Evolutionary conservation across 2,888 invertebrate species (phyloP).

Genomic region (Oscheius sp.): DNA sequence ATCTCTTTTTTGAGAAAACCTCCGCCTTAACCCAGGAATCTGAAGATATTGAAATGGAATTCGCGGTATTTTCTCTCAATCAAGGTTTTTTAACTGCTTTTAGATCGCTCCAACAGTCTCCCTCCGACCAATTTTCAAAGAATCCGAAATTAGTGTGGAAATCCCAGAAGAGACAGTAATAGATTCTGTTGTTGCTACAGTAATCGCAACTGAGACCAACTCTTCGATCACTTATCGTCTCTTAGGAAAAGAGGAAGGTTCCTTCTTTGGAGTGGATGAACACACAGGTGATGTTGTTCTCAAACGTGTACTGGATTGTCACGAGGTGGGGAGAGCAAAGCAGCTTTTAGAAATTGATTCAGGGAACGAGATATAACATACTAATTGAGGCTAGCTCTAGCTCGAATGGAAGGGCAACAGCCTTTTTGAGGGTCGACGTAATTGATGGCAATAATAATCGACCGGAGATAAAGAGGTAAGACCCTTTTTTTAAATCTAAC

Average conservation of each 20-base stretch:
- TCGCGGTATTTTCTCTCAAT: conserved; percentile 36
- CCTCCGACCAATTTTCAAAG: conserved; percentile 34
- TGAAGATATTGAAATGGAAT: conserved; percentile 50
- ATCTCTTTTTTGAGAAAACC: conserved; percentile 39
- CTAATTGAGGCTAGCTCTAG: conserved; percentile 41
- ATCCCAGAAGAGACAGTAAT: conserved; percentile 37
- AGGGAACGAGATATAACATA: conserved; percentile 34
- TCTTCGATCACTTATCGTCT: conserved; percentile 48
- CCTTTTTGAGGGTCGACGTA: conserved; percentile 74
- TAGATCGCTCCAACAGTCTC: conserved; percentile 10
- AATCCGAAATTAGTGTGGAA: conserved; percentile 18
- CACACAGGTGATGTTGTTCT: conserved; percentile 90
- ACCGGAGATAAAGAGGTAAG: conserved; percentile 82
- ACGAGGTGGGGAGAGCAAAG: conserved; percentile 30
- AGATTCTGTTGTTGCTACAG: conserved; percentile 34
- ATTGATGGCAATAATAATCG: conserved; percentile 90
- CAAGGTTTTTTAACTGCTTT: not conserved
- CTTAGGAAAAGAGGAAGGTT: conserved; percentile 68
- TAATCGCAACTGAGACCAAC: conserved; percentile 40
- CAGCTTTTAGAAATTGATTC: too few relatives aligned
- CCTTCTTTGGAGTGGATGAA: conserved; percentile 87
- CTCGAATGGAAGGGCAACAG: conserved; percentile 28
- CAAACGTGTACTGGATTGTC: conserved; percentile 76
- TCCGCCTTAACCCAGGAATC: conserved; percentile 32
- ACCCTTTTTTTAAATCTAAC: not conserved